Conservation (phyloP, 2,888 invertebrate genomes). For the Euplagia quadripunctaria region DNA sequence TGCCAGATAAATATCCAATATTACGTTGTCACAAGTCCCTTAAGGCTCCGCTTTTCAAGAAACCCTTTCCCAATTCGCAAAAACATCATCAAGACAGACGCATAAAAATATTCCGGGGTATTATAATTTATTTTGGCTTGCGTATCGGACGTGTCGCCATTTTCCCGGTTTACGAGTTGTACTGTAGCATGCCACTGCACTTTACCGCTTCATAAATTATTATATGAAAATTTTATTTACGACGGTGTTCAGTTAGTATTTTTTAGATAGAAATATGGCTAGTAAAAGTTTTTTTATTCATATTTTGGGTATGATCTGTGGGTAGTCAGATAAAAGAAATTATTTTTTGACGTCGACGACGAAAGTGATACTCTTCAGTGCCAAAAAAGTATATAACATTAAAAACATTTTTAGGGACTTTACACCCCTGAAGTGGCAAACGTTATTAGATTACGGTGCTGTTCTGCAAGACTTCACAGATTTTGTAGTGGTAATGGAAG, state of each 20-base stretch:
- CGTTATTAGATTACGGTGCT: too few species aligned
- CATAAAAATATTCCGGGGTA: conserved; percentile 58
- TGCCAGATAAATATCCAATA: not conserved
- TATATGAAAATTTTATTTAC: conserved; percentile 42
- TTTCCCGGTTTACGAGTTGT: conserved; percentile 50
- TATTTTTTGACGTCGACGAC: not conserved
- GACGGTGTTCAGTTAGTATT: conserved; percentile 13
- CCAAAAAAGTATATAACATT: too few species aligned
- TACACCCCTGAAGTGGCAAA: too few species aligned
- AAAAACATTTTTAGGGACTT: too few species aligned
- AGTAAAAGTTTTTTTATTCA: not conserved
- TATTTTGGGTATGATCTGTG: not conserved
- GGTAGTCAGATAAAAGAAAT: not conserved
- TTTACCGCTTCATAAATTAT: conserved; percentile 42
- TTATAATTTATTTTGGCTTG: conserved; percentile 61
- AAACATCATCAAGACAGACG: conserved; percentile 28
- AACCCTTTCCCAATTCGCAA: conserved; percentile 25
- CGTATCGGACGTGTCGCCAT: conserved; percentile 39
- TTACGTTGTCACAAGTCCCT: not conserved
- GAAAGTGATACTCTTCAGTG: not conserved
- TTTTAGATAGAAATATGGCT: conserved; percentile 9
- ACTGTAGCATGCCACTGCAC: conserved; percentile 46
- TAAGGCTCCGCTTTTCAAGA: not conserved
- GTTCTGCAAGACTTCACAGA: too few species aligned
- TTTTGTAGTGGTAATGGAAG: too few species aligned